Evolutionary conservation across 2,113 vertebrate species (phyloP).

Genomic region (Sus scrofa): T2T-Sscrofa CM000812.6:73344501-73345000

Average conservation of each 20-base stretch:
- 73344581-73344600: neutral
- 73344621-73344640: neutral
- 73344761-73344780: neutral
- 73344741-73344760: neutral
- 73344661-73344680: neutral
- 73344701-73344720: neutral
- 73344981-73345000: neutral
- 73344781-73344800: conserved; percentile 4
- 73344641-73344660: conserved; percentile 17
- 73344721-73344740: neutral
- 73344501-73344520: neutral
- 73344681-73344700: neutral
- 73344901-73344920: neutral
- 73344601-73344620: neutral
- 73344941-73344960: neutral
- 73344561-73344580: neutral
- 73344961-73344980: neutral
- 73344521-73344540: neutral
- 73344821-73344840: neutral
- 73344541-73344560: neutral
- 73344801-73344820: neutral
- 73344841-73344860: neutral
- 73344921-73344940: neutral
- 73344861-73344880: neutral
- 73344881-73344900: neutral